Conservation (phyloP, 2,797 vertebrate species). For the Sebastolobus alascanus region DNA sequence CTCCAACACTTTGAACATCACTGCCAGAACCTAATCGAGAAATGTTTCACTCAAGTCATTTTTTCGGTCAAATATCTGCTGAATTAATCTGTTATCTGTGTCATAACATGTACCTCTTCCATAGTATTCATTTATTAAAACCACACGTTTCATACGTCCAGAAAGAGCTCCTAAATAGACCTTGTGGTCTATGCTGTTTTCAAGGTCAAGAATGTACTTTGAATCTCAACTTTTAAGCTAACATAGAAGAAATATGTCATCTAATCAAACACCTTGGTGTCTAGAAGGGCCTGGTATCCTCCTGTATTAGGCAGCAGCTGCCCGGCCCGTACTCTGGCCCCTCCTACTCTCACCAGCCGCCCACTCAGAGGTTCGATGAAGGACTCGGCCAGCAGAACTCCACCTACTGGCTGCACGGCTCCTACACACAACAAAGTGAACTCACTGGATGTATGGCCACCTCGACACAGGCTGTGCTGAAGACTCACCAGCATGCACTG, state of each 20-base stretch:
- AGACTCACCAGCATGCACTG: slow-evolving; percentile 13
- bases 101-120: neutral
- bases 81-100: neutral
- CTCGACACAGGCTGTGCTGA: neutral
- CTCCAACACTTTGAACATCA: slow-evolving; percentile 78
- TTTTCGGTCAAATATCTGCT: neutral
- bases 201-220: neutral
- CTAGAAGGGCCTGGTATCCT: slow-evolving; percentile 86
- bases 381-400: slow-evolving; percentile 86
- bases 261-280: slow-evolving; percentile 73
- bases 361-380: slow-evolving; percentile 91
- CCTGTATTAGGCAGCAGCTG: slow-evolving; percentile 83
- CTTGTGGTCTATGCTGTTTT: neutral
- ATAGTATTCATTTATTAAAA: neutral
- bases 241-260: neutral
- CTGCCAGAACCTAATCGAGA: slow-evolving; percentile 73
- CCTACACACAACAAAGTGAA: slow-evolving; percentile 74
- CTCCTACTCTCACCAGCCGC: slow-evolving; percentile 78
- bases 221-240: neutral
- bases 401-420: slow-evolving; percentile 88
- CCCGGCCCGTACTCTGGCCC: slow-evolving; percentile 78
- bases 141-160: neutral
- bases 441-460: neutral
- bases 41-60: neutral
- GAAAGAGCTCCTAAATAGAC: neutral